Evolutionary conservation across 2,888 invertebrate species (phyloP), one percentile per base, ranked within the genome.

Genomic region (Zygogramma bicolorata): DNA sequence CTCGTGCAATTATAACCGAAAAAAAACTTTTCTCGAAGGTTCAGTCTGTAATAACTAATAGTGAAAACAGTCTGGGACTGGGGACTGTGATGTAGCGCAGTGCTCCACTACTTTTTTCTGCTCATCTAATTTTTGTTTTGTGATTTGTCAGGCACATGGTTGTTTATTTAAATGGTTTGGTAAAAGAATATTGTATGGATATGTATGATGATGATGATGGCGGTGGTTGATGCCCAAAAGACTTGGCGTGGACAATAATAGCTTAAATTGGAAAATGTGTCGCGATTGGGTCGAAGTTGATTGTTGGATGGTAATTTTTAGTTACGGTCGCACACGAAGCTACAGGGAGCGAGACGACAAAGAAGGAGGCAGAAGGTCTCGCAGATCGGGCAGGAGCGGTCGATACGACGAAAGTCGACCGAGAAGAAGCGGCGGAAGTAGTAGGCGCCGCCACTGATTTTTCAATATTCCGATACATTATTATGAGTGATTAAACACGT

Each of bases 131-230:
- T 86, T 84, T 84, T 85, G 85, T 87, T 87, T 86, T 87, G 86
- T 87, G 87, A 84, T 87, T 87, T 87, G 86, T 87, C 87, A 87
- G 87, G 87, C 87, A 86, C 86, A 87, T 87, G 87, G 87, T 86
- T 77, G 75, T 77, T 75, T 74, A 85, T 85, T 86, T 86, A 84
- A 84, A 86, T 87, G 87, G 86, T 87, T 86, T 87, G 87, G 86
- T 87, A 85, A 84, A 83, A 84, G 84, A 84, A 80, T 85, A 84
- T 80, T 84, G 69, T 73, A 76, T 85, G 85, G 85, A 85, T 83
- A 83, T 81, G 84, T 85, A 81, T 85, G 84, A 57, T 72, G 61
- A 68, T 65, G 71, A 65, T 66, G 74, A 57, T 72, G 61, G 71
- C 68, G 71, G 68, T 66, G 74, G 68, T 70, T 67, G 62, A 66